Evolutionary conservation across 2,797 vertebrate species (phyloP), one percentile per base, ranked within the genome.

Genomic region (Euthynnus affinis): DNA sequence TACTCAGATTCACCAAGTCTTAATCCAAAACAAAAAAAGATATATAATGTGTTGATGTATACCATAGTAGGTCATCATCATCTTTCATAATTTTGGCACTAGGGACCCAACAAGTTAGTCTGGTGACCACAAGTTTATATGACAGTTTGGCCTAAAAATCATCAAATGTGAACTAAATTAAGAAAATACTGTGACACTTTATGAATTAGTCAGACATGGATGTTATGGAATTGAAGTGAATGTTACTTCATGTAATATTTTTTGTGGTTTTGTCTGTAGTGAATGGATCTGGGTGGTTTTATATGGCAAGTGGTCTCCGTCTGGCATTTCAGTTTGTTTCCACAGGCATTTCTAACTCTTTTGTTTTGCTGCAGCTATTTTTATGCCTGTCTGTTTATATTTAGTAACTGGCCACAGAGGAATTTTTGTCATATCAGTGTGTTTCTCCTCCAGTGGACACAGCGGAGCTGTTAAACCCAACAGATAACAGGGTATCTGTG

Each of bases 341-440:
- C 66, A 57, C 67, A 73, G 83, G 82, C 68, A 71, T 81, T 81
- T 63, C 22, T 14, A 51, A n/a, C 71, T 65, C 74, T 79, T 82
- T 80, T 85, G 64, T 86, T 89, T 88, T 58, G 74, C 66, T 40
- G 81, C 71, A 25, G 72, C 87, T 92, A 92, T 92, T 92, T 93
- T 84, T 86, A 80, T 58, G 34, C 59, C 66, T 80, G 84, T 88
- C 85, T 78, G 82, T 87, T 90, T 93, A 91, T 89, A 89, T 92
- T 91, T 94, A 92, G 90, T 56, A 82, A 78, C 68, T 18, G 76
- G 76, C 81, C 87, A 85, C 85, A 12, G 42, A 87, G 83, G 86
- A 76, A 56, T 88, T 80, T 90, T 85, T 82, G 81, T 88, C 84
- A 88, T 70, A 59, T 80, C 71, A 46, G 14, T 71, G 63, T 75